Evolutionary conservation across 1,140 invertebrate species (phyloP), one percentile per base, ranked within the genome.

Genomic region (Luehdorfia chinensis): DNA sequence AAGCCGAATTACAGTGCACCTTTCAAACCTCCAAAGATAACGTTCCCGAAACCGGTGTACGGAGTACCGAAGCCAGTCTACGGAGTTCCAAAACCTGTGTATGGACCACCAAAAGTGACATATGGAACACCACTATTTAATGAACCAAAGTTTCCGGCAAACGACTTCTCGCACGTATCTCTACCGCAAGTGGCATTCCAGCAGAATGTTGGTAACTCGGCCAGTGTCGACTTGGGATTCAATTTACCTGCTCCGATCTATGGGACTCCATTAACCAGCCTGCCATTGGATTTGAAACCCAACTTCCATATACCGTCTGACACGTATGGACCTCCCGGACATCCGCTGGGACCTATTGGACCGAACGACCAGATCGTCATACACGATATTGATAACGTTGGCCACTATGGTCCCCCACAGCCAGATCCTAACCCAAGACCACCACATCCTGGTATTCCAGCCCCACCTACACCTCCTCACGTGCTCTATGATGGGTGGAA

Each of bases 401-500:
- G 88, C 14, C 77, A 89, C 28, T 89, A 90, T 45, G 88, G 88
- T 0, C 88, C 88, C 5, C 88, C 89, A 1, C 88, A 88, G n/a
- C 87, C 85, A 2, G 87, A 88, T 23, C 78, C 87, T 0, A 78
- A 88, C 37, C 87, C 87, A 5, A 57, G 74, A 33, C 89, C 89
- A 14, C 89, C 90, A 7, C 89, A 89, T 37, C 89, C 91, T 14
- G 91, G 92, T 16, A 90, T 91, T n/a, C 90, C 90, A 53, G 91
- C 92, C 2, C 92, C 92, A 15, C 92, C 92, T 8, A 93, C 92
- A 4, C 92, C 92, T 5, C 92, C 92, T 2, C 91, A 93, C 64
- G 93, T 94, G 4, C 89, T 92, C 46, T 95, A 94, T 62, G 94
- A 95, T 54, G 94, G 94, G 18, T 95, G 94, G 94, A 93, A 93